Evolutionary conservation across 1,140 invertebrate species (phyloP).

Genomic region (Drosophila kikkawai): DNA sequence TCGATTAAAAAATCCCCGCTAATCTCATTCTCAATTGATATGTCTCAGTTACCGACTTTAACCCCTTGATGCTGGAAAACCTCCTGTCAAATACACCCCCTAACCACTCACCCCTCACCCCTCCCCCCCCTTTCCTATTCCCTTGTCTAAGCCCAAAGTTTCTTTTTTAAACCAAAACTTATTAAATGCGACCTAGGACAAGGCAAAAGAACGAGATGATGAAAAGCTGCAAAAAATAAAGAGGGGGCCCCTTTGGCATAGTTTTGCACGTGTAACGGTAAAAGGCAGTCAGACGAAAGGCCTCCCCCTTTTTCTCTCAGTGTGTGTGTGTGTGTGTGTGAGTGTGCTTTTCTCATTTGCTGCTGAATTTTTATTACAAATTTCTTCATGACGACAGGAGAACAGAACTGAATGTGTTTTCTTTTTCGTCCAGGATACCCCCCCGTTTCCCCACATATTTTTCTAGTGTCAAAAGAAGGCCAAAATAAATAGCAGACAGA

Average conservation of each 20-base stretch:
- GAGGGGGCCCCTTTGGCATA: conserved; percentile 52
- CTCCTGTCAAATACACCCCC: background rate
- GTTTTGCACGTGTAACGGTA: conserved; percentile 74
- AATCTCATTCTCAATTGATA: background rate
- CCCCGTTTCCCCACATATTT: conserved; percentile 1
- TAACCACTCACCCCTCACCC: background rate
- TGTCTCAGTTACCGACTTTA: background rate
- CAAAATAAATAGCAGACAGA: conserved; percentile 75
- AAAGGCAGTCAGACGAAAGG: conserved; percentile 28
- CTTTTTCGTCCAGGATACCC: background rate
- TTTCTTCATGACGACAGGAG: conserved; percentile 72
- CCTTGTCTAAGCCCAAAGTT: conserved; percentile 23
- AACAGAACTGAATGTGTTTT: conserved; percentile 30
- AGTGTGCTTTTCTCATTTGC: conserved; percentile 79
- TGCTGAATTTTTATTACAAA: conserved; percentile 83
- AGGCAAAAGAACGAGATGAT: conserved; percentile 11
- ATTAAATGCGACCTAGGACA: conserved; percentile 44
- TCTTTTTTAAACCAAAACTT: conserved; percentile 29
- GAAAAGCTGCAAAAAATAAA: background rate
- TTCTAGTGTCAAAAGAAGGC: conserved; percentile 40
- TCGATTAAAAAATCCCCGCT: background rate
- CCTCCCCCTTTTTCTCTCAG: background rate
- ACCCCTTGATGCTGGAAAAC: conserved; percentile 15
- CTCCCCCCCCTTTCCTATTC: too few relatives aligned
- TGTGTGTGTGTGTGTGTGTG: conserved; percentile 5